These are phyloP conservation scores for Vireo altiloquus DNA, from an alignment of 2,113 vertebrate species.

Conservation along the genomic window DNA sequence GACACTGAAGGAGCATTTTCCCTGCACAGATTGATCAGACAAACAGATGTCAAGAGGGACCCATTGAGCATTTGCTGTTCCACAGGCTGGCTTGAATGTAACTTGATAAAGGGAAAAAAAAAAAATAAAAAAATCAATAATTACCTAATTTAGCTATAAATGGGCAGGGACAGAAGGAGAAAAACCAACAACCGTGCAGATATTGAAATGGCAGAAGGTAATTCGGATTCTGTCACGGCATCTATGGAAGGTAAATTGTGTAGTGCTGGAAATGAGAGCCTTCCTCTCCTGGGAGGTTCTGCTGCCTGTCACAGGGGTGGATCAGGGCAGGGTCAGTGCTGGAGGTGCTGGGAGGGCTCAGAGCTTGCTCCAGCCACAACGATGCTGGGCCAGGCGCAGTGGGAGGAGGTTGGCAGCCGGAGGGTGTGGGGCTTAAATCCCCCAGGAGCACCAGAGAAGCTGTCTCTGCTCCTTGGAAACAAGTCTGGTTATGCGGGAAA, in stretches of 20 bases:
- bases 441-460: fast-evolving
- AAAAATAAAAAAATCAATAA: background rate
- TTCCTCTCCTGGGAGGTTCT: background rate
- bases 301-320: background rate
- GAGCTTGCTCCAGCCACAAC: fast-evolving
- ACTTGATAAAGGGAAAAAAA: background rate
- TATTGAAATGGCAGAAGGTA: background rate
- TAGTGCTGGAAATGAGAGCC: background rate
- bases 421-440: background rate
- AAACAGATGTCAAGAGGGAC: slow-evolving; percentile 30
- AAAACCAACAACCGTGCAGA: background rate
- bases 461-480: slow-evolving; percentile 6
- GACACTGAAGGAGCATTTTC: background rate
- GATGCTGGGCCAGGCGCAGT: fast-evolving
- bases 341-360: background rate
- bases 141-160: slow-evolving; percentile 1
- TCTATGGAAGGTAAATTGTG: background rate
- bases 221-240: background rate
- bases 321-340: background rate
- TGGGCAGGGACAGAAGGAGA: background rate
- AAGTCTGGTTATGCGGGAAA: background rate
- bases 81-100: background rate
- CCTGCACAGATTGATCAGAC: background rate
- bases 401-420: background rate
- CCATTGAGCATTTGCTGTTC: background rate